Conservation (phyloP, 2,888 invertebrate species). For the Alsophila aescularia region DNA sequence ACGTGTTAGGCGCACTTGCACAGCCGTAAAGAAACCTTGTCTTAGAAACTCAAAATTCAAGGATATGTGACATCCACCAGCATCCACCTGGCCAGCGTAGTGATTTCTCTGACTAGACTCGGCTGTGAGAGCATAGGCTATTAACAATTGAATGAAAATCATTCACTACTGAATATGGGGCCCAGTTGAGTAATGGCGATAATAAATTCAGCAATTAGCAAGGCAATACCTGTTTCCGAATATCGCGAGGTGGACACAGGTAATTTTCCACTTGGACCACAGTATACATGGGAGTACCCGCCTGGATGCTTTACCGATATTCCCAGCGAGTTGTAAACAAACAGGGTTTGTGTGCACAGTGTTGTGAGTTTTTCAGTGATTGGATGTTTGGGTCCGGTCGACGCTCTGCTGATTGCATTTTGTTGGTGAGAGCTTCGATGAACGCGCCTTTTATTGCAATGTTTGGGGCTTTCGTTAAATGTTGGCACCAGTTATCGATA, state of each 20-base stretch:
- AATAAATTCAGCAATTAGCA: background rate
- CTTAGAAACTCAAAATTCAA: too few species aligned
- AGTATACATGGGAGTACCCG: background rate
- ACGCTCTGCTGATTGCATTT: slow-evolving; percentile 24
- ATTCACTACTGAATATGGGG: too few species aligned
- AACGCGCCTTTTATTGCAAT: background rate
- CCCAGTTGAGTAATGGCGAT: too few species aligned
- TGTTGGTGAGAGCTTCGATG: background rate
- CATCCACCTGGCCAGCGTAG: too few species aligned
- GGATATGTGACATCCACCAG: too few species aligned
- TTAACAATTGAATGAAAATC: too few species aligned
- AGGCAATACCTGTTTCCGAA: background rate
- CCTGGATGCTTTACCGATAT: slow-evolving; percentile 10
- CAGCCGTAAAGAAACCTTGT: too few species aligned
- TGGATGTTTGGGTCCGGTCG: slow-evolving; percentile 29
- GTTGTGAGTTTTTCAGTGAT: slow-evolving; percentile 37
- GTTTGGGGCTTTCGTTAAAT: background rate
- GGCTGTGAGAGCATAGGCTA: too few species aligned
- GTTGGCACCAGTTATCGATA: background rate
- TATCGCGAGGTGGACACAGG: background rate
- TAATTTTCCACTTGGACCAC: background rate
- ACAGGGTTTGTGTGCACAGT: slow-evolving; percentile 31
- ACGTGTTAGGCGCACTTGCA: too few species aligned
- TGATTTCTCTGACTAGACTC: too few species aligned
- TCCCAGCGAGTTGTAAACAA: slow-evolving; percentile 31